Evolutionary conservation across 2,797 vertebrate genomes (phyloP).

Genomic region (Alectoris magna): DNA sequence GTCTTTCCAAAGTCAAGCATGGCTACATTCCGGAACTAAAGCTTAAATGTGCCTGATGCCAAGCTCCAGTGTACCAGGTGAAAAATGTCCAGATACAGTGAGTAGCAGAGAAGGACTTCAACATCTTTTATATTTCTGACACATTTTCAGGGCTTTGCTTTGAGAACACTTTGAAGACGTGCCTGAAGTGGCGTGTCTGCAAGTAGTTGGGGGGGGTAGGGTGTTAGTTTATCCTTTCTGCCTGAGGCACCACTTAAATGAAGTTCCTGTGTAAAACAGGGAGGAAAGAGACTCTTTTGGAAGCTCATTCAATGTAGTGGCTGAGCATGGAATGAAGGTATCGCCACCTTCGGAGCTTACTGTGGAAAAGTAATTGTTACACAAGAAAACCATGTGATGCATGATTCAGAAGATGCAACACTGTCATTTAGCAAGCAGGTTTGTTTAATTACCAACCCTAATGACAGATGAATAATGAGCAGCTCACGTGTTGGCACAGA

Average conservation of each 20-base stretch:
- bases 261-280: neutral
- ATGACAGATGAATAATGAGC: neutral
- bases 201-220: neutral
- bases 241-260: no score
- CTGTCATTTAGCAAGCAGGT: neutral
- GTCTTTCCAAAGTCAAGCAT: neutral
- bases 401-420: neutral
- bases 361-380: neutral
- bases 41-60: neutral
- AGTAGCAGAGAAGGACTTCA: neutral
- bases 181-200: neutral
- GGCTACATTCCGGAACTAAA: neutral
- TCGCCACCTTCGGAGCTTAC: no score
- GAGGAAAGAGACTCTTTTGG: neutral
- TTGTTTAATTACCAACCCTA: neutral
- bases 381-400: neutral
- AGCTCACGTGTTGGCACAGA: neutral
- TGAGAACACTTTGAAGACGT: neutral
- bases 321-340: neutral
- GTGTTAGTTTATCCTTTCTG: no score
- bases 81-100: neutral
- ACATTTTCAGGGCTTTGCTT: neutral
- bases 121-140: neutral
- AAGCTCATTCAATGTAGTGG: neutral
- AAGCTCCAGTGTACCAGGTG: neutral